A percentile compares a stretch with the other conserved stretches of the same genome.
Evolutionary conservation across 2,797 vertebrate genomes (phyloP).

Genomic region (Semotilus atromaculatus): DNA sequence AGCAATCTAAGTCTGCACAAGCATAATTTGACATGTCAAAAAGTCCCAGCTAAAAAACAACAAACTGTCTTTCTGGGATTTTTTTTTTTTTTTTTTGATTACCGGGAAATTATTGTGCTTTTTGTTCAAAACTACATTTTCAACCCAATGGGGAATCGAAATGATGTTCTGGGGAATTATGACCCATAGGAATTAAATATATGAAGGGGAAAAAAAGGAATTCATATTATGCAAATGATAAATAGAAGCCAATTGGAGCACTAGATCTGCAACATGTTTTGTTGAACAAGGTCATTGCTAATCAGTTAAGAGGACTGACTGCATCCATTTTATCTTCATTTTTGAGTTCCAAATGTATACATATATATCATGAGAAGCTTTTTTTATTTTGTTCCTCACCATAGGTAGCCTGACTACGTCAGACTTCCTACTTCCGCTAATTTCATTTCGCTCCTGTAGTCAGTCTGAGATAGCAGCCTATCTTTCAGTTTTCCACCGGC

Average conservation of each 20-base stretch:
- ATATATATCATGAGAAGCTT: not conserved
- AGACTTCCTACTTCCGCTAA: too few species aligned
- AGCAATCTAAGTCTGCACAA: slow-evolving; percentile 28
- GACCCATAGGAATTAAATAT: not conserved
- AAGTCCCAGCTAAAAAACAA: slow-evolving; percentile 33
- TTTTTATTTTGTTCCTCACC: too few species aligned
- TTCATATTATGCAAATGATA: not conserved
- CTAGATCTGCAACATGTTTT: not conserved
- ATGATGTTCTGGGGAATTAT: not conserved
- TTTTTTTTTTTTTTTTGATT: not conserved
- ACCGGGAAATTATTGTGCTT: slow-evolving; percentile 3
- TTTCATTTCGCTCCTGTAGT: too few species aligned
- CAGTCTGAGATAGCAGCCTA: too few species aligned
- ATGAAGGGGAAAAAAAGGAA: too few species aligned
- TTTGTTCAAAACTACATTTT: slow-evolving; percentile 20
- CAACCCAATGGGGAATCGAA: not conserved
- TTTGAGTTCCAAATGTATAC: not conserved
- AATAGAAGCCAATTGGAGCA: not conserved
- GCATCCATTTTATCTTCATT: not conserved
- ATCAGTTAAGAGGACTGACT: not conserved
- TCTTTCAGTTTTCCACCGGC: too few species aligned
- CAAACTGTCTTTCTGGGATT: slow-evolving; percentile 42
- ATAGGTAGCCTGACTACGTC: too few species aligned
- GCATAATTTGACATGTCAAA: slow-evolving; percentile 34
- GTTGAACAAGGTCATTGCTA: not conserved